Percentiles rank a stretch among this genome's conserved stretches.
These are phyloP conservation scores for Cheiracanthium punctorium DNA, from an alignment of 2,888 invertebrate species.

Conservation along the genomic window DNA sequence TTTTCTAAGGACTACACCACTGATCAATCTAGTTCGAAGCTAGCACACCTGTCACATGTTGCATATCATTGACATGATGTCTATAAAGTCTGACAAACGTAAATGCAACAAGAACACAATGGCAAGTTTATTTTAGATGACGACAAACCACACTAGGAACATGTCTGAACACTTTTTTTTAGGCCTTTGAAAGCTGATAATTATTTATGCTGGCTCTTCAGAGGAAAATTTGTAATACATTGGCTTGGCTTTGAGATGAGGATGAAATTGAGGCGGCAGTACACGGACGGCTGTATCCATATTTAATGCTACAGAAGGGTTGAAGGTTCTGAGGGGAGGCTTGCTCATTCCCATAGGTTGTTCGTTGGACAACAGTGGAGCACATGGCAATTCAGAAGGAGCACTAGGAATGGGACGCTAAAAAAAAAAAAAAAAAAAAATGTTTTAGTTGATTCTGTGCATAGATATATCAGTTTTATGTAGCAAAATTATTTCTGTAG, in stretches of 20 bases:
- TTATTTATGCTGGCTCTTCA: slow-evolving; percentile 40
- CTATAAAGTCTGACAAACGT: too few species aligned
- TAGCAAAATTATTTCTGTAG: too few species aligned
- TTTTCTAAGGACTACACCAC: too few species aligned
- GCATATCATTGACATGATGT: too few species aligned
- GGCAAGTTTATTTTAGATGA: neutral
- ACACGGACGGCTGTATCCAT: slow-evolving; percentile 41
- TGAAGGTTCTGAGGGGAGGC: neutral
- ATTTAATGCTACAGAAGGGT: neutral
- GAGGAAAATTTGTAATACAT: slow-evolving; percentile 36
- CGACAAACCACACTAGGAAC: slow-evolving; percentile 10
- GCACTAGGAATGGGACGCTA: slow-evolving; percentile 50
- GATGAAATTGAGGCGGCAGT: slow-evolving; percentile 20
- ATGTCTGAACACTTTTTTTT: neutral
- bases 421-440: neutral
- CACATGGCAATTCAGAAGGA: slow-evolving; percentile 42
- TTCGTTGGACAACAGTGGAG: slow-evolving; percentile 53
- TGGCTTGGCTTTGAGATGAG: slow-evolving; percentile 24
- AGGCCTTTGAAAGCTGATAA: neutral
- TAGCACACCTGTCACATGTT: too few species aligned
- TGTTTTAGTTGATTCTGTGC: too few species aligned
- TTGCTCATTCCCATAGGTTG: slow-evolving; percentile 32
- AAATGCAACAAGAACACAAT: neutral
- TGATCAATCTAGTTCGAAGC: too few species aligned
- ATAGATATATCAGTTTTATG: too few species aligned